These are phyloP conservation scores for Anneissia japonica DNA, from an alignment of 35 echinoderm and acorn worm species.

Conservation along the genomic window DNA sequence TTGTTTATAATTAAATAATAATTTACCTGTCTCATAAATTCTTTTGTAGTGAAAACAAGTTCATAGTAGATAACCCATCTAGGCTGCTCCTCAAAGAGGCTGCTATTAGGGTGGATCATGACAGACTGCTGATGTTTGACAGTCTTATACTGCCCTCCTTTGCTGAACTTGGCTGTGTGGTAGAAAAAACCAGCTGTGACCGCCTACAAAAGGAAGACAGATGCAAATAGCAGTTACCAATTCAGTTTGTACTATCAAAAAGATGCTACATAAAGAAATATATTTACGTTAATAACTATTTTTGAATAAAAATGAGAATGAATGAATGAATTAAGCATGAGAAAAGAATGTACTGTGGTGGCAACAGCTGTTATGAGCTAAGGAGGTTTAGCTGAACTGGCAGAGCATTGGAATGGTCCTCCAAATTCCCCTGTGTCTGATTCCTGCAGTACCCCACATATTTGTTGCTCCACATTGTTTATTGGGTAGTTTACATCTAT, in stretches of 20 bases:
- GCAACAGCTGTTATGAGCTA: no score
- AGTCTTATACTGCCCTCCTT: conserved; percentile 90
- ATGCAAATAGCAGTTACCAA: neutral
- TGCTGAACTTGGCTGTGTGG: conserved; percentile 76
- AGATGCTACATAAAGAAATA: no score
- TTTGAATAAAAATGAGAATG: no score
- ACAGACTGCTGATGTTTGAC: conserved; percentile 96
- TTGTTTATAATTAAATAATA: no score
- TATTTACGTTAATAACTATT: neutral
- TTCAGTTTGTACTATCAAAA: neutral
- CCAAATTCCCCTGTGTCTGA: no score
- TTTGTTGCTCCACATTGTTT: no score
- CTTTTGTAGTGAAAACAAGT: conserved; percentile 93
- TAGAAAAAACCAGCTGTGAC: conserved; percentile 96
- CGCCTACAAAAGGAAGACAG: conserved; percentile 41
- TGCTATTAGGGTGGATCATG: conserved; percentile 87
- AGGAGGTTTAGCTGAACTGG: no score
- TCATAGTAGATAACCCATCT: conserved; percentile 91
- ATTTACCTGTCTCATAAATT: conserved; percentile 97
- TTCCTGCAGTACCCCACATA: no score
- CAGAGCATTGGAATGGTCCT: no score
- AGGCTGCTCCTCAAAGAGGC: conserved; percentile 93
- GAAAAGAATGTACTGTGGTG: no score
- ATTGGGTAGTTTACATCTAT: no score
- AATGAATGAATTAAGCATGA: no score